These are phyloP conservation scores for Hoplodrina ambigua DNA, from an alignment of 2,888 invertebrate species.

Conservation along the genomic window DNA sequence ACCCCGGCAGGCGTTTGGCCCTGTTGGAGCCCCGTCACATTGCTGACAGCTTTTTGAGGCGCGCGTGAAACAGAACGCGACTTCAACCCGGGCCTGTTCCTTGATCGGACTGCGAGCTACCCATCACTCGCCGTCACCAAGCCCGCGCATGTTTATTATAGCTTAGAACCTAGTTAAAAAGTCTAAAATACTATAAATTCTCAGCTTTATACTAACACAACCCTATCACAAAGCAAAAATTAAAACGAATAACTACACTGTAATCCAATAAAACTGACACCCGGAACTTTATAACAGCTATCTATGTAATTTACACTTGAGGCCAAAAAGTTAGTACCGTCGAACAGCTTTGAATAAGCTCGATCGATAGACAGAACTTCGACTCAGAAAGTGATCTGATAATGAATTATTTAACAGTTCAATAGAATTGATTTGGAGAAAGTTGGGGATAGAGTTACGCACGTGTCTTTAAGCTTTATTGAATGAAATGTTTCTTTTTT, in stretches of 20 bases:
- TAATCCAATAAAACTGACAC: slow-evolving; percentile 45
- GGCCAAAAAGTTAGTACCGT: slow-evolving; percentile 48
- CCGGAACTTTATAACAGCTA: slow-evolving; percentile 34
- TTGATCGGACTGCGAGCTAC: no score
- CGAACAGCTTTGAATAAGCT: slow-evolving; percentile 44
- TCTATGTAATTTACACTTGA: slow-evolving; percentile 50
- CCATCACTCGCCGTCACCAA: no score
- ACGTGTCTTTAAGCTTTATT: slow-evolving; percentile 15
- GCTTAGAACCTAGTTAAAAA: not conserved
- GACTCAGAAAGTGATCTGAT: slow-evolving; percentile 31
- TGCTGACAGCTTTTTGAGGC: no score
- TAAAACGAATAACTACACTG: slow-evolving; percentile 11
- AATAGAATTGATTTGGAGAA: slow-evolving; percentile 16
- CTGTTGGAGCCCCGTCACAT: no score
- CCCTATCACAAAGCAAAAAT: not conserved
- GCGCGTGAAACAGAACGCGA: no score
- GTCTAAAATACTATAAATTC: not conserved
- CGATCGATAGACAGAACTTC: slow-evolving; percentile 39
- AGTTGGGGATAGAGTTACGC: slow-evolving; percentile 42
- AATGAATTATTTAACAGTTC: slow-evolving; percentile 58
- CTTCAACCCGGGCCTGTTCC: no score
- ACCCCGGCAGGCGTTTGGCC: no score
- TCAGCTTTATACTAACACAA: not conserved
- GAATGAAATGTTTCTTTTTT: no score
- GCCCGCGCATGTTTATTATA: no score